A percentile compares a stretch with the other conserved stretches of the same genome.
These are phyloP conservation scores for Caenorhabditis angaria DNA, from an alignment of 2,888 invertebrate species.

Conservation along the genomic window DNA sequence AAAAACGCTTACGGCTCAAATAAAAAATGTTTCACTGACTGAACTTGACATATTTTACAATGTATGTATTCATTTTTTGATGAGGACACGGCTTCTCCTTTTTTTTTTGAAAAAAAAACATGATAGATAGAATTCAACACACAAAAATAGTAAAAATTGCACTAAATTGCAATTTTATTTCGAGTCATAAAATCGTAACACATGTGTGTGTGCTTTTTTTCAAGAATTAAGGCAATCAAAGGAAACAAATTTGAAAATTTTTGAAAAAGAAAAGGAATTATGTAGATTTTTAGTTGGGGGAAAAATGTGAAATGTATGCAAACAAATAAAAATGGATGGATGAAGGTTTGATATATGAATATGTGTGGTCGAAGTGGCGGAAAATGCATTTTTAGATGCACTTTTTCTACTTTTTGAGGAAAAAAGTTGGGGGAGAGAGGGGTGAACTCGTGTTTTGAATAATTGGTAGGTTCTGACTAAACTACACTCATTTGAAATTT, in stretches of 20 bases:
- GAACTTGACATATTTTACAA: slow-evolving; percentile 2
- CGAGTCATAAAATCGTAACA: not conserved
- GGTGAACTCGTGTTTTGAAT: not conserved
- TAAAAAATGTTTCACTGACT: not conserved
- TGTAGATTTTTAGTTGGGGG: too few relatives aligned
- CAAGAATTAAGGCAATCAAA: too few relatives aligned
- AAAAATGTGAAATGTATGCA: too few relatives aligned
- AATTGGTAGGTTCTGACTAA: too few relatives aligned
- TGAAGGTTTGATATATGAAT: not conserved
- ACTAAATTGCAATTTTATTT: not conserved
- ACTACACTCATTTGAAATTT: too few relatives aligned
- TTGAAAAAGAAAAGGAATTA: too few relatives aligned
- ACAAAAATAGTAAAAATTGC: not conserved
- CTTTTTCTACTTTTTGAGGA: too few relatives aligned
- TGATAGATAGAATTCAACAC: not conserved
- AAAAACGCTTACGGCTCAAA: too few relatives aligned
- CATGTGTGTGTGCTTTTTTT: too few relatives aligned
- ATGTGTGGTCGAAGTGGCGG: not conserved
- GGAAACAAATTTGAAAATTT: not conserved
- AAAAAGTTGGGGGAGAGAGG: too few relatives aligned
- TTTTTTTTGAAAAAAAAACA: not conserved
- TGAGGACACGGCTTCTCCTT: not conserved
- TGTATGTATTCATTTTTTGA: slow-evolving; percentile 2
- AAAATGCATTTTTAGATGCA: not conserved
- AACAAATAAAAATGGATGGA: not conserved